These are phyloP conservation scores for Apodemia mormo DNA, from an alignment of 2,888 invertebrate genomes.

Conservation along the genomic window DNA sequence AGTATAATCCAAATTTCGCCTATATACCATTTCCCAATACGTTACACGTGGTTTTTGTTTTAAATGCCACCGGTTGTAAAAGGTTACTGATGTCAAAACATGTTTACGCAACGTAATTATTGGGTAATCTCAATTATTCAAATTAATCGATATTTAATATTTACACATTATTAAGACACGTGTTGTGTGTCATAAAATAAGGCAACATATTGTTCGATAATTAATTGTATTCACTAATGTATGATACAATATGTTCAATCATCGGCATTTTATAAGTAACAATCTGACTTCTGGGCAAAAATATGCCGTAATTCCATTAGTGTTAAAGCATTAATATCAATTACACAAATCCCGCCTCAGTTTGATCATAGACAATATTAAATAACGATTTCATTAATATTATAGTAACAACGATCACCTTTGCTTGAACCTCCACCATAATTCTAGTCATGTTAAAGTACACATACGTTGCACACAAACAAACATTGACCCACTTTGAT, in stretches of 20 bases:
- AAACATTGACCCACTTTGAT: no score
- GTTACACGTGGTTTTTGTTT: constrained; percentile 30
- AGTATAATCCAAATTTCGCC: background rate
- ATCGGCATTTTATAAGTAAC: background rate
- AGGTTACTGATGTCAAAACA: constrained; percentile 21
- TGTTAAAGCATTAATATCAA: no score
- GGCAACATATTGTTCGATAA: background rate
- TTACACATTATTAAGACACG: constrained; percentile 1
- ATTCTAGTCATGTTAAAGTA: no score
- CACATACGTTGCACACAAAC: no score
- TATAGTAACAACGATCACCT: no score
- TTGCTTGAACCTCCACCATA: no score
- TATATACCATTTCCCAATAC: constrained; percentile 32
- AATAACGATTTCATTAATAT: no score
- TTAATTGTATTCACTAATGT: background rate
- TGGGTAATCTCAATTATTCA: constrained; percentile 23
- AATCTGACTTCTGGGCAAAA: no score
- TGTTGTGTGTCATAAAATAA: constrained; percentile 8
- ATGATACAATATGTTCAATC: background rate
- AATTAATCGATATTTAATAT: constrained; percentile 19
- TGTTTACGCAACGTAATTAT: constrained; percentile 15
- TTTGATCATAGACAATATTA: no score
- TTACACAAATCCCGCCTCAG: no score
- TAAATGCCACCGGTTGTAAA: constrained; percentile 33
- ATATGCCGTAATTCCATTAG: no score